Percentiles rank a stretch among this genome's conserved stretches.
Evolutionary conservation across 2,888 invertebrate species (phyloP).

Genomic region (Byasa hedistus): DNA sequence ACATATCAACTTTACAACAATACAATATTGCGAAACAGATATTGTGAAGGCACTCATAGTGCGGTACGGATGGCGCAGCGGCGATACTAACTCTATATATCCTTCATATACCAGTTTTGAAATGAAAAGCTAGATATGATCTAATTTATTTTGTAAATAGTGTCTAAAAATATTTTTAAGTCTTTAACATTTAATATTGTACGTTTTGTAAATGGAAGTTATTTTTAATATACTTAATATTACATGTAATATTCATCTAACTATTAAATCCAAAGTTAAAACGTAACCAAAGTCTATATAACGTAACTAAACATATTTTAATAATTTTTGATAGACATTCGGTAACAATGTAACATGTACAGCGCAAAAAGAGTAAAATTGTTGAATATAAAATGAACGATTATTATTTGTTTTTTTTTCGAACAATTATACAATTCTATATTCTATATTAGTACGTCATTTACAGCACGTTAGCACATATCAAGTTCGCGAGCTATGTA

Average conservation of each 20-base stretch:
- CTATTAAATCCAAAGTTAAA: not conserved
- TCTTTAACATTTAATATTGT: too few species aligned
- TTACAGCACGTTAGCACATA: not conserved
- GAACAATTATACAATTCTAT: too few species aligned
- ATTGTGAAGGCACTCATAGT: too few species aligned
- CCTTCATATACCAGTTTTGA: not conserved
- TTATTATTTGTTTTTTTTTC: too few species aligned
- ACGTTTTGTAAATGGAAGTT: too few species aligned
- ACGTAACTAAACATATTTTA: not conserved
- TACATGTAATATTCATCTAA: not conserved
- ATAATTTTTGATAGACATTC: not conserved
- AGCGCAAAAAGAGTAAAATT: too few species aligned
- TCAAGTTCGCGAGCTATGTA: not conserved
- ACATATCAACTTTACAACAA: not conserved
- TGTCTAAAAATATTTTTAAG: not conserved
- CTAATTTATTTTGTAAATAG: slow-evolving; percentile 17
- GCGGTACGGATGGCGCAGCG: too few species aligned
- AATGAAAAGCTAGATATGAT: not conserved
- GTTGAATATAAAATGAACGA: too few species aligned
- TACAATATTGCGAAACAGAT: not conserved
- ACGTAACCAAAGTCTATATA: not conserved
- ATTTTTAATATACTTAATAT: too few species aligned
- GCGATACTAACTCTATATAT: not conserved
- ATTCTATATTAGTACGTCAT: not conserved
- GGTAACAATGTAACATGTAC: not conserved